Base-by-base conservation (phyloP, 2,888 invertebrate genomes). In the Biston stratarius region DNA sequence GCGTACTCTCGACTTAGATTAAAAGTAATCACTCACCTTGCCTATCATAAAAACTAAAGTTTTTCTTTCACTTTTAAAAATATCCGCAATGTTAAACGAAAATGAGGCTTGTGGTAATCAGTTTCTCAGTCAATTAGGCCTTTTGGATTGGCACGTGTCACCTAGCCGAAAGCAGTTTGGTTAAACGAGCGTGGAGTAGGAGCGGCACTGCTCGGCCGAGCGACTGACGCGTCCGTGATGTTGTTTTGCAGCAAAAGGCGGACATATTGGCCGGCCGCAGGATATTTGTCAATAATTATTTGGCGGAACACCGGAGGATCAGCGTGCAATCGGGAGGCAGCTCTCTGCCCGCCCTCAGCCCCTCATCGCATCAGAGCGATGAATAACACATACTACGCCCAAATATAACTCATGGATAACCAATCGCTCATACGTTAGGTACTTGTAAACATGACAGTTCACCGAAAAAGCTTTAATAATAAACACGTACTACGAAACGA, bases 211-310 rank as follows among this genome's bases (percentile, higher is more conserved):
- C 70, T 59, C 80, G 79, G 81, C 73, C 77, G 78, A 82, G 72
- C 76, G 84, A 89, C 86, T 92, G 88, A 91, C 88, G 83, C 87
- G 83, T 79, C 84, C 88, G 86, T 88, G 83, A 84, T 67, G 33
- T 92, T 92, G 85, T 92, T 94, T 49, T 94, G 74, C 94, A 94
- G 94, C 94, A 94, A 94, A 94, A 94, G 87, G 94, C 94, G 90
- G 94, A 94, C 90, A 93, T 94, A 86, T 89, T 94, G 94, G 94
- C 94, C 88, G 94, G 94, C 81, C 94, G 94, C 86, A 91, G 94
- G 88, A 94, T 94, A 89, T 94, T 94, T 94, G 94, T 94, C 90
- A 94, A 94, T 94, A 94, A 94, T 94, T 94, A 94, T 94, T 94
- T 94, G 94, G 94, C 94, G 83, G 94, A 94, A 85, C 94, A 94